phyloP scores from a whole-genome alignment of 2,888 invertebrate genomes.

The Eudasyphora cyanicolor region DNA sequence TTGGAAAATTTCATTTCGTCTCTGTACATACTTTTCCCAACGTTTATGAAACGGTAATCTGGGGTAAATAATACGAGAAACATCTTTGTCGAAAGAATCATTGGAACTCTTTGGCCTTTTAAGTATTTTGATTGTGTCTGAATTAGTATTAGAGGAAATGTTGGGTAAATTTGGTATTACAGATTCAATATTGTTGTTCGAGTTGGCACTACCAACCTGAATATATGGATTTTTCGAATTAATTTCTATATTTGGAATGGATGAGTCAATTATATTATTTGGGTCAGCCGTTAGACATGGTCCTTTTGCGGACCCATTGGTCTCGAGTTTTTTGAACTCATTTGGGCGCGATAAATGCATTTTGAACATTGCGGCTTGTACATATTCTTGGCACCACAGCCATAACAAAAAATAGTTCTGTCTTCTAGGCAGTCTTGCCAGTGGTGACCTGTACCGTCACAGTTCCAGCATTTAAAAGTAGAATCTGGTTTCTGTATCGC shows the following conservation, averaged over 20 bases:
- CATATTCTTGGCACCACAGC: too few relatives aligned
- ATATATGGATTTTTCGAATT: background rate
- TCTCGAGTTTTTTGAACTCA: too few relatives aligned
- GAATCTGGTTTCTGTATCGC: background rate
- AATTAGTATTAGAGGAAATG: too few relatives aligned
- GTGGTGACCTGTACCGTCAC: background rate
- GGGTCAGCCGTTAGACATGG: background rate
- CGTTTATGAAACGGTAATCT: background rate
- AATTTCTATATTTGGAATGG: background rate
- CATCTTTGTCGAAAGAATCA: background rate
- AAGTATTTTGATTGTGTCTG: background rate
- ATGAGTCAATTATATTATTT: background rate
- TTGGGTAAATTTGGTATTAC: background rate
- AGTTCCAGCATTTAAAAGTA: background rate
- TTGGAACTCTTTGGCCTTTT: background rate
- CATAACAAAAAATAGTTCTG: constrained; percentile 20
- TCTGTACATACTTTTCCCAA: background rate
- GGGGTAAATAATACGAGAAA: background rate
- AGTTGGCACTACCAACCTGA: background rate
- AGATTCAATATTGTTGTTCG: background rate
- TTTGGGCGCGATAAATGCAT: too few relatives aligned
- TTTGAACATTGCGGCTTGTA: too few relatives aligned
- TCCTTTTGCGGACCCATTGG: too few relatives aligned
- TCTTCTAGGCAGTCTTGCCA: constrained; percentile 25
- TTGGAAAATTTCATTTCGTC: constrained; percentile 23